Percentiles rank a stretch among this genome's conserved stretches.
phyloP scores from a whole-genome alignment of 1,140 invertebrate genomes.

The Bombus waltoni region DNA sequence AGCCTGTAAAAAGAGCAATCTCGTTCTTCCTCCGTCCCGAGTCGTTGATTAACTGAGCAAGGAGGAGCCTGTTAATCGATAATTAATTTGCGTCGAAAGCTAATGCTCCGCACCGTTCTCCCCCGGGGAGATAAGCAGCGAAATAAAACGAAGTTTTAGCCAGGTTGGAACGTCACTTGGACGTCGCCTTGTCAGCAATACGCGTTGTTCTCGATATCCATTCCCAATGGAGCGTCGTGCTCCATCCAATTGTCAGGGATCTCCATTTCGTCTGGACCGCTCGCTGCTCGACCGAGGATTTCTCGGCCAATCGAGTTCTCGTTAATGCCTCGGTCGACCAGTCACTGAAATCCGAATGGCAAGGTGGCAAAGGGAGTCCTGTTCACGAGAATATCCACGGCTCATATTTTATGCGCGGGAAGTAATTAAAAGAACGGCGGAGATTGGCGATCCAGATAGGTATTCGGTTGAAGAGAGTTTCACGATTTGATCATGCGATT shows the following conservation, averaged over 20 bases:
- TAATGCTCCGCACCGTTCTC: neutral
- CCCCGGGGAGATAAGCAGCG: neutral
- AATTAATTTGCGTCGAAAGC: constrained; percentile 53
- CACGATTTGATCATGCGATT: neutral
- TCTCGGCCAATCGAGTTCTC: constrained; percentile 45
- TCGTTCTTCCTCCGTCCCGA: neutral
- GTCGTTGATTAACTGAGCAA: constrained; percentile 38
- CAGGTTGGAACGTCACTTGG: constrained; percentile 37
- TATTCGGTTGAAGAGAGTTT: neutral
- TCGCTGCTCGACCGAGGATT: constrained; percentile 14
- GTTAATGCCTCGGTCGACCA: constrained; percentile 27
- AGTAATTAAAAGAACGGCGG: constrained; percentile 8
- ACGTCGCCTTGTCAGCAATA: constrained; percentile 49
- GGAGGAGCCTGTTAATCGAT: constrained; percentile 48
- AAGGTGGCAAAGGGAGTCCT: neutral
- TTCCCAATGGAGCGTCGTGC: constrained; percentile 55
- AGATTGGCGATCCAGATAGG: neutral
- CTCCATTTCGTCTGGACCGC: constrained; percentile 23
- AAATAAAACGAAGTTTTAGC: constrained; percentile 36
- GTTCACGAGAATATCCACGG: neutral
- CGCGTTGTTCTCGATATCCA: constrained; percentile 40
- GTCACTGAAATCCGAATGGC: constrained; percentile 51
- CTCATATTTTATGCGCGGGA: constrained; percentile 31
- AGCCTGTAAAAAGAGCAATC: constrained; percentile 34
- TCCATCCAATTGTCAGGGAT: constrained; percentile 58